Base-by-base conservation (phyloP, 2,888 invertebrate species). In the Ischnura elegans region DNA sequence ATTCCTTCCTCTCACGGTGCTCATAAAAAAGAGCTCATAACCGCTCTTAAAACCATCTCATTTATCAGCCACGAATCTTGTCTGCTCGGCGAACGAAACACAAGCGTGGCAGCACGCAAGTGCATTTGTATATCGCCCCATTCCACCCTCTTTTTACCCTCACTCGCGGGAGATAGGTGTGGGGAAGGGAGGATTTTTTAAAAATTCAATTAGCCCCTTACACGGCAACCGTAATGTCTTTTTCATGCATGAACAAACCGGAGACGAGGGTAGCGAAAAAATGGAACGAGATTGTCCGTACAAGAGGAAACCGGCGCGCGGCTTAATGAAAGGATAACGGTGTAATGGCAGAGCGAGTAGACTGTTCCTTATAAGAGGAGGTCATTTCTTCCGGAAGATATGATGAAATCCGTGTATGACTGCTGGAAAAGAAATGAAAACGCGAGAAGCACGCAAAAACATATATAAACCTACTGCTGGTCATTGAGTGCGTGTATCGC, bases 191-290 rank as follows among this genome's bases (percentile, higher is more conserved):
- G 25, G 25, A 61, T 66, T 87, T 90, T 90, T 90, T 76, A 36
- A 76, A 90, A 90, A 90, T 90, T 90, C 90, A 90, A 90, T 90
- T 90, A 90, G 66, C 90, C 90, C 43, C 55, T 42, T 90, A 90
- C 90, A 90, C 43, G 90, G 90, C 61, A 43, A 90, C 61, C 90
- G 90, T 90, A 90, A 90, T 90, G 61, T 90, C 90, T 90, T 90
- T 90, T 61, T 90, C 90, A 90, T 90, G 90, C 90, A 90, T 90
- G 90, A 90, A 90, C 55, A 43, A 86, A 43, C 61, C 61, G 45
- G 3, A 36, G 47, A 51, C 29, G 43, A 19, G 51, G 19, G 51
- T 10, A 8, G 51, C 16, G 51, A 19, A 13, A 10, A 13, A 13
- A 43, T 66, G 66, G 46, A 86, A 86, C 45, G 29, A 55, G 61